Evolutionary conservation across 2,113 vertebrate genomes (phyloP).

Genomic region (Diadophis punctatus): DNA sequence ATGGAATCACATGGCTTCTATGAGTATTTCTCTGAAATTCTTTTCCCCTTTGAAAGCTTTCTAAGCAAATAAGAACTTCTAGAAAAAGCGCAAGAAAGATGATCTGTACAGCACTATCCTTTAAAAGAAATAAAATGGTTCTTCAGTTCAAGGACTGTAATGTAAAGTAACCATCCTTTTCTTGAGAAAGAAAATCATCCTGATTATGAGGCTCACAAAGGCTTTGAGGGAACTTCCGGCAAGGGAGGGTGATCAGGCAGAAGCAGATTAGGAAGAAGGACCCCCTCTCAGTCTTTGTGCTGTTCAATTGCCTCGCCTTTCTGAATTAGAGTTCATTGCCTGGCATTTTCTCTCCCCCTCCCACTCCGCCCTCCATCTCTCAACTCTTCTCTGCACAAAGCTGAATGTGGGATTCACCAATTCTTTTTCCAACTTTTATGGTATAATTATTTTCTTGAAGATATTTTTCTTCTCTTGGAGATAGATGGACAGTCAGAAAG

Average conservation of each 20-base stretch:
- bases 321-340: background rate
- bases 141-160: background rate
- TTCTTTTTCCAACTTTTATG: background rate
- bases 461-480: background rate
- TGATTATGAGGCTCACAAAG: background rate
- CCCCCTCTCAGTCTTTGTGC: background rate
- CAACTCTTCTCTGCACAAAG: background rate
- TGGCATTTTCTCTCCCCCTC: background rate
- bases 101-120: background rate
- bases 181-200: background rate
- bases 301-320: background rate
- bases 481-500: background rate
- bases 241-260: background rate
- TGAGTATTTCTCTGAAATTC: background rate
- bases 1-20: background rate
- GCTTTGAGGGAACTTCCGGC: background rate
- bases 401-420: background rate
- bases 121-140: background rate
- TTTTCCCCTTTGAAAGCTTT: background rate
- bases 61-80: background rate
- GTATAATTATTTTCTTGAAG: background rate
- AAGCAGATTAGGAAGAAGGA: background rate
- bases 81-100: background rate
- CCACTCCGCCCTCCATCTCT: background rate
- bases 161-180: background rate